Percentiles rank a stretch among this genome's conserved stretches.
These are phyloP conservation scores for Drosophila ezoana DNA, from an alignment of 2,888 invertebrate species.

Conservation along the genomic window DNA sequence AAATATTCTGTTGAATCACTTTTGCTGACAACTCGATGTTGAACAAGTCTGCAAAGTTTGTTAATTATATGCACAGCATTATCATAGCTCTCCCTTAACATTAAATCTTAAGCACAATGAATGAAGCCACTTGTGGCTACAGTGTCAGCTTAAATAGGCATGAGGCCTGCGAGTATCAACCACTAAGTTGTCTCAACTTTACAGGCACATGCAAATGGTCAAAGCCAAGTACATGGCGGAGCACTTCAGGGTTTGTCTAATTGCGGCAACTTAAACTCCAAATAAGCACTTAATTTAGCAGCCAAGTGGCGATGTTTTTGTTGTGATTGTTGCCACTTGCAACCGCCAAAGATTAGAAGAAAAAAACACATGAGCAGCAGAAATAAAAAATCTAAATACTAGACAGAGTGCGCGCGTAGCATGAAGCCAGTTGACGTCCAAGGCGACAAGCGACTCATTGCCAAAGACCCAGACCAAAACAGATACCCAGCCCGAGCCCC, in stretches of 20 bases:
- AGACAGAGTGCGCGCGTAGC: constrained; percentile 4
- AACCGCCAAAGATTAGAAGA: constrained; percentile 49
- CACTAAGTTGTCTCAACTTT: constrained; percentile 36
- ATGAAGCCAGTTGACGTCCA: constrained; percentile 52
- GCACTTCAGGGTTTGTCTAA: constrained; percentile 65
- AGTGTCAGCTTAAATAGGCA: constrained; percentile 11
- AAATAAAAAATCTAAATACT: constrained; percentile 49
- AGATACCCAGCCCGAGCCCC: not conserved
- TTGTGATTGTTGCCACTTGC: constrained; percentile 47
- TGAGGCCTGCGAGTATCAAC: constrained; percentile 16
- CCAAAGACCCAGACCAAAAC: constrained; percentile 47
- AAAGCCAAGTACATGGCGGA: constrained; percentile 47
- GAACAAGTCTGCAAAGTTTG: constrained; percentile 48
- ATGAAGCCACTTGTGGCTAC: constrained; percentile 14
- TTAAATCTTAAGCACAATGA: constrained; percentile 6
- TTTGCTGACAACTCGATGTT: constrained; percentile 26
- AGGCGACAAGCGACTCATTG: constrained; percentile 64
- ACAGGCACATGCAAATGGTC: constrained; percentile 43
- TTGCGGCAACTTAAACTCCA: constrained; percentile 76
- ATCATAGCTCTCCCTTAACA: not conserved
- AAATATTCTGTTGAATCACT: constrained; percentile 15
- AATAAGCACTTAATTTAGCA: constrained; percentile 78
- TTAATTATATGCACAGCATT: constrained; percentile 33
- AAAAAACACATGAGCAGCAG: constrained; percentile 35
- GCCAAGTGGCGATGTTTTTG: constrained; percentile 58